Base-by-base conservation (phyloP, 2,797 vertebrate genomes). In the Borostomias antarcticus region DNA sequence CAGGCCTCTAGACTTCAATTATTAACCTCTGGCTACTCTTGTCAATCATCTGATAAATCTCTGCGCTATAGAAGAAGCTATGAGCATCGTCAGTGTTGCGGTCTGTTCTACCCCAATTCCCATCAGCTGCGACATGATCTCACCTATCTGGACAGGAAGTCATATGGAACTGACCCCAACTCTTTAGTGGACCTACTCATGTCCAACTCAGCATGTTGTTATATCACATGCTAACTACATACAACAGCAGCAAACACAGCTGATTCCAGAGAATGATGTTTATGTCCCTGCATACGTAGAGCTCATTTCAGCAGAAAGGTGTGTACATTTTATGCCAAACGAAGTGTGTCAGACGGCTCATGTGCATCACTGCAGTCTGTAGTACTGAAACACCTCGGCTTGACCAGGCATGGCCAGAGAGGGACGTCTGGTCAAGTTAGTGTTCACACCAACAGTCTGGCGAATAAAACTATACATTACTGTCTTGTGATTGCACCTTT, bases 1-100 rank as follows among this genome's bases (percentile, higher is more conserved):
- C 5, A 86, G 94, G 66, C 91, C 92, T 72, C 88, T 99, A 51
- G 90, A 90, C 79, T 96, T 95, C 80, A 89, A 93, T 54, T 92
- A 91, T 59, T 96, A 94, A 88, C 26, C 66, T 1, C 4, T 13
- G 50, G 30, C 9, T 67, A 19, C 9, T n/a, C 48, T n/a, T 15
- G 23, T 59, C 11, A 26, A 45, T 60, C 40, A 17, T 37, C 25
- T 50, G 19, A 25, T 10, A 51, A 30, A 28, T 30, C 3, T n/a
- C 35, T 10, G 21, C 21, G 25, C 58, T 45, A 17, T 29, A 21
- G 48, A 51, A 51, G 48, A 29, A 23, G 19, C 61, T 21, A 33
- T 17, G 29, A 37, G 10, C 21, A 52, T 51, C 35, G n/a, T n/a
- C 33, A 28, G 59, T 45, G 4, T 33, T 53, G 3, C 0, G 6